Base-by-base conservation (phyloP, 2,113 vertebrate species). In the Propithecus coquereli region DNA sequence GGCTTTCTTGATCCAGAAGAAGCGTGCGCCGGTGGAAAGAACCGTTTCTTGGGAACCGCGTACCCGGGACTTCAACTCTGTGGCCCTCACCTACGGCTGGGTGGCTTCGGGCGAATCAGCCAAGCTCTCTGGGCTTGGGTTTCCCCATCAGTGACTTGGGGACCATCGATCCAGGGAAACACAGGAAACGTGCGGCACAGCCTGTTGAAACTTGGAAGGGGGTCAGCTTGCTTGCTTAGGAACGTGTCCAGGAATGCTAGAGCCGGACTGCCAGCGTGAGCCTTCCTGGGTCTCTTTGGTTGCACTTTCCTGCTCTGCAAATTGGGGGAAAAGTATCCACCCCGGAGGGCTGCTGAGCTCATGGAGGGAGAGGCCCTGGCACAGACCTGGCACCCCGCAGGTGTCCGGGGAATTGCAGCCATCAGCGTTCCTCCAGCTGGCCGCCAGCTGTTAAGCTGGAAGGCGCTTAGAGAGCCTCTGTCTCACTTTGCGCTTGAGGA, bases 331-430 rank as follows among this genome's bases (percentile, higher is more conserved):
- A 13, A 61, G 70, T 22, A 18, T 45, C 79, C 5, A 5, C 61
- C 34, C 50, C n/a, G 52, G 1, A 10, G 43, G 52, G 52, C 71
- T 30, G 23, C 2, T 71, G 79, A 90, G 79, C 63, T 71, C 6
- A 37, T 54, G 9, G 32, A 8, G 3, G 45, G 61, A 61, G 34
- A 25, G 70, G 40, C 9, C 5, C 16, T 25, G 20, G 45, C 1
- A 2, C 2, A 20, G 61, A 37, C 71, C 70, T 68, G 68, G 70
- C 34, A 47, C 23, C 16, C 50, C 25, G 30, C 40, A 50, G 14
- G 23, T 3, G 1, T 14, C 30, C 22, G 18, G 63, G 61, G 27
- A 13, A 18, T 30, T 30, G 1, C 0, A 11, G 20, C 81, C 0
- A 10, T n/a, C 47, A 40, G 84, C 32, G 0, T 25, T 73, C 37